Conservation (phyloP, 1,140 invertebrate genomes). For the Dreissena polymorpha region DNA sequence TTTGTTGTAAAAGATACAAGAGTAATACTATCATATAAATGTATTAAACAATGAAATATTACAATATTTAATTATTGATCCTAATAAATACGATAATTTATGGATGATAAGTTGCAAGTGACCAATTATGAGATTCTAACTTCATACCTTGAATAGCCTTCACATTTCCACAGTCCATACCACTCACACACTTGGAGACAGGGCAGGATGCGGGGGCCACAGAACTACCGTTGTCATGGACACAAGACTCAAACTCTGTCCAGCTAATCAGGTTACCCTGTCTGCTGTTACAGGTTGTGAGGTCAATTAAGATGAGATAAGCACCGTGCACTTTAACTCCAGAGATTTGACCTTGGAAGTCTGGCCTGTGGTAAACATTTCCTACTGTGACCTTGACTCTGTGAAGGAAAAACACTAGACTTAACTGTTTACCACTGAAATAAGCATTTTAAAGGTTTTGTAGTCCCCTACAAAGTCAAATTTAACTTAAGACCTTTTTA, state of each 20-base stretch:
- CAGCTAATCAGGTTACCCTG: constrained; percentile 37
- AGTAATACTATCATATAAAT: no score
- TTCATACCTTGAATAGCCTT: no score
- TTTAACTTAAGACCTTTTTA: no score
- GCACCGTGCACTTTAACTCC: constrained; percentile 30
- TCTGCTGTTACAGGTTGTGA: constrained; percentile 10
- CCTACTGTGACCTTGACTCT: constrained; percentile 26
- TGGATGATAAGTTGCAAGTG: no score
- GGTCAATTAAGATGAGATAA: background rate
- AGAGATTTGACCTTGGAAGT: background rate
- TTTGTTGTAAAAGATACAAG: no score
- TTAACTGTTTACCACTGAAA: no score
- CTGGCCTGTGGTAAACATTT: background rate
- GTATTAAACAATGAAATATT: no score
- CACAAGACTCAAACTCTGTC: constrained; percentile 33
- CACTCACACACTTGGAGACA: background rate
- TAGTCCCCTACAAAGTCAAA: no score
- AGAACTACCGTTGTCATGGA: background rate
- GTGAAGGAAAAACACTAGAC: background rate
- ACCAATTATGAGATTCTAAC: no score
- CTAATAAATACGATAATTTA: no score
- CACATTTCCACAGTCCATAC: background rate
- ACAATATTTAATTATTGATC: no score
- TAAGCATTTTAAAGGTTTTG: no score
- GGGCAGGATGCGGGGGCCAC: constrained; percentile 21